Evolutionary conservation across 2,888 invertebrate genomes (phyloP).

Genomic region (Oscheius sp.): DNA sequence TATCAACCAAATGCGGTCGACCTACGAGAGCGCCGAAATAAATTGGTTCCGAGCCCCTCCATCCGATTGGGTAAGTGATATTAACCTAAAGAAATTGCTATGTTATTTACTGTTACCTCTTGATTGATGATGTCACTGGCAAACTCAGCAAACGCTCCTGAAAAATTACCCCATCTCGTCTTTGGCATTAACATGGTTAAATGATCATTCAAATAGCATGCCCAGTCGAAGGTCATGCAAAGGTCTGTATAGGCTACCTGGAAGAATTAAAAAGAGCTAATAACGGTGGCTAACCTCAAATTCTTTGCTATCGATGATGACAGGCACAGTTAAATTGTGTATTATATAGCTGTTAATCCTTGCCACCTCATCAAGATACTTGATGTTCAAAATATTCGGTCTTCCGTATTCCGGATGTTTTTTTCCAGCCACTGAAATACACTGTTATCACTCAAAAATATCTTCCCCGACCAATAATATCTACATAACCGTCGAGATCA

Average conservation of each 20-base stretch:
- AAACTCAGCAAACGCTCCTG: constrained; percentile 62
- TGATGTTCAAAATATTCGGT: constrained; percentile 62
- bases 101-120: constrained; percentile 47
- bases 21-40: constrained; percentile 69
- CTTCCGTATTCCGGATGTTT: constrained; percentile 57
- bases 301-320: constrained; percentile 53
- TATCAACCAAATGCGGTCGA: constrained; percentile 61
- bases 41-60: constrained; percentile 70
- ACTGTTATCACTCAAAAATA: neutral
- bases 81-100: constrained; percentile 53
- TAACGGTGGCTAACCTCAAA: constrained; percentile 43
- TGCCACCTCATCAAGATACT: constrained; percentile 65
- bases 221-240: constrained; percentile 76
- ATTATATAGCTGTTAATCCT: constrained; percentile 66
- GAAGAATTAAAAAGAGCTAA: constrained; percentile 41
- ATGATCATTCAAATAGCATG: constrained; percentile 68
- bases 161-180: constrained; percentile 63
- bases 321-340: constrained; percentile 65
- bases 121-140: constrained; percentile 66
- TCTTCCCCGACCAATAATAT: constrained; percentile 65
- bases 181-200: constrained; percentile 73
- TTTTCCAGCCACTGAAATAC: constrained; percentile 47
- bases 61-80: constrained; percentile 69
- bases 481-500: constrained; percentile 67
- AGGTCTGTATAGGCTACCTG: constrained; percentile 83